Evolutionary conservation across 2,888 invertebrate genomes (phyloP).

Genomic region (Eupithecia tripunctaria): DNA sequence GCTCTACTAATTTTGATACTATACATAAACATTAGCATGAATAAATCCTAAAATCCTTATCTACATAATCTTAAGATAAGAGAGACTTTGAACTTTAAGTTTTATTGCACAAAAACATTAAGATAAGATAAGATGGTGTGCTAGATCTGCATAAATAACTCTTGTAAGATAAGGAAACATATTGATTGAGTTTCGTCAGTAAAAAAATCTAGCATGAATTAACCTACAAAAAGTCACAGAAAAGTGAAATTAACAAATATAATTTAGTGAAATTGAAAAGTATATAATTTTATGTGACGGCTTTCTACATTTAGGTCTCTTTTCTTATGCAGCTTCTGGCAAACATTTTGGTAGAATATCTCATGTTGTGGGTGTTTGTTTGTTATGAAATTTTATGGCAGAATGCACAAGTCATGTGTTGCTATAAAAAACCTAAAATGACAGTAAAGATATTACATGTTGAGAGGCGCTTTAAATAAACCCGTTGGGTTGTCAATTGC

Average conservation of each 20-base stretch:
- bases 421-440: background rate
- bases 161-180: background rate
- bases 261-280: background rate
- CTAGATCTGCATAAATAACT: background rate
- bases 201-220: background rate
- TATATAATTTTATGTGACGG: background rate
- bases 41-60: background rate
- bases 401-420: background rate
- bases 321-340: background rate
- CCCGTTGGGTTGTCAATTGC: slow-evolving; percentile 63
- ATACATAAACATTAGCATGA: slow-evolving; percentile 6
- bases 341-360: background rate
- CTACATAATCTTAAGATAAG: slow-evolving; percentile 9
- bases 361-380: background rate
- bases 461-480: slow-evolving; percentile 26
- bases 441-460: background rate
- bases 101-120: slow-evolving; percentile 2
- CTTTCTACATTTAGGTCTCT: background rate
- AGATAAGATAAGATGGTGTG: slow-evolving; percentile 13
- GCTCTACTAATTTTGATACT: background rate
- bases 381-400: background rate
- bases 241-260: background rate
- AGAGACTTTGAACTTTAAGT: slow-evolving; percentile 17
- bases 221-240: background rate
- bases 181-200: background rate